Evolutionary conservation across 2,888 invertebrate genomes (phyloP).

Genomic region (Eristalis intricaria): DNA sequence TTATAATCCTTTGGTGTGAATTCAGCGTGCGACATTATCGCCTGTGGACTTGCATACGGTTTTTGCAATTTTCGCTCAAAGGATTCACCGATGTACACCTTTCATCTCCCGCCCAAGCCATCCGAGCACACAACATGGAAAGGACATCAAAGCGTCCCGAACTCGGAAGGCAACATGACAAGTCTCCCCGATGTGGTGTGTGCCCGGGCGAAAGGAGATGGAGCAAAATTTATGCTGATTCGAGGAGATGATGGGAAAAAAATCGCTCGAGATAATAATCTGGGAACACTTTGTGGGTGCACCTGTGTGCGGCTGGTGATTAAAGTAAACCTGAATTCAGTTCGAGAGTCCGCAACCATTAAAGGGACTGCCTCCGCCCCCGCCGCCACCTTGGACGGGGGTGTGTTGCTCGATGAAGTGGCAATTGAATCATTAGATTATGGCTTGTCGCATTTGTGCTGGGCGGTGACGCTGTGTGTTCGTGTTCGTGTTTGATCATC

Average conservation of each 20-base stretch:
- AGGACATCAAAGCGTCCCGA: background rate
- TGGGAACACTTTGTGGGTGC: background rate
- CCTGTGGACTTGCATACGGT: constrained; percentile 20
- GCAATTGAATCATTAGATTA: constrained; percentile 51
- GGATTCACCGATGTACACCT: constrained; percentile 24
- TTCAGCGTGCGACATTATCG: constrained; percentile 24
- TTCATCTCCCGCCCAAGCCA: background rate
- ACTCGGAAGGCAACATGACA: background rate
- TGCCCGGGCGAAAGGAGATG: constrained; percentile 34
- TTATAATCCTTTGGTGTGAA: constrained; percentile 53
- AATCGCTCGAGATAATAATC: background rate
- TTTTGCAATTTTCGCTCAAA: constrained; percentile 26
- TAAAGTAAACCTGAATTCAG: background rate
- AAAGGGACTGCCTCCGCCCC: background rate
- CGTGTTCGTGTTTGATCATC: constrained; percentile 17
- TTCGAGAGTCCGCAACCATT: background rate
- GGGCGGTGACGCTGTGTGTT: constrained; percentile 3
- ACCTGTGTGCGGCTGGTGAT: background rate
- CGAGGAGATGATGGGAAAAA: background rate
- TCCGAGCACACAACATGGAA: background rate
- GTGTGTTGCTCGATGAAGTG: constrained; percentile 22
- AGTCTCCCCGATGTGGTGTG: background rate
- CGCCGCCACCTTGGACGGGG: background rate
- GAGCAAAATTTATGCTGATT: constrained; percentile 55
- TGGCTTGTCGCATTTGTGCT: background rate